Evolutionary conservation across 2,797 vertebrate species (phyloP).

Genomic region (Sebastes nivosus): DNA sequence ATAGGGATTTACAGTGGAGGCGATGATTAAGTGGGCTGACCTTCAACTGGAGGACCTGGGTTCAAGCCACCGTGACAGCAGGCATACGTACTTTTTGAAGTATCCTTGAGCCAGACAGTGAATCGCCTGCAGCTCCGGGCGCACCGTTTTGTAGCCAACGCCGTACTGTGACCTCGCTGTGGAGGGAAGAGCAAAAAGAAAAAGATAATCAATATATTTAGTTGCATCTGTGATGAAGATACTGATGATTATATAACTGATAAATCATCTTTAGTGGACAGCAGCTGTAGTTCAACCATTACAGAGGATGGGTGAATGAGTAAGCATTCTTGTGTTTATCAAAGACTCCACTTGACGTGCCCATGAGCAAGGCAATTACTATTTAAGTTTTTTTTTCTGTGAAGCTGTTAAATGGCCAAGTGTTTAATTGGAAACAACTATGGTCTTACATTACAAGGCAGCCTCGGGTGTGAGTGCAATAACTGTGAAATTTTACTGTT

Average conservation of each 20-base stretch:
- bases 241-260: not conserved
- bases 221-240: not conserved
- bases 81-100: slow-evolving; percentile 18
- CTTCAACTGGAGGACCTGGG: slow-evolving; percentile 35
- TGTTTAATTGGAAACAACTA: not conserved
- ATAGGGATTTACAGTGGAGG: slow-evolving; percentile 46
- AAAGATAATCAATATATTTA: not conserved
- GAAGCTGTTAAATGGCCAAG: not conserved
- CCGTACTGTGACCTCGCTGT: not conserved
- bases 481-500: not conserved
- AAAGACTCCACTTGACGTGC: not conserved
- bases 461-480: not conserved
- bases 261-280: not conserved
- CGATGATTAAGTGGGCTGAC: slow-evolving; percentile 53
- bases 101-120: slow-evolving; percentile 9
- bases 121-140: slow-evolving; percentile 13
- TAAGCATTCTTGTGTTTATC: not conserved
- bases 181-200: slow-evolving; percentile 2
- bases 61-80: slow-evolving; percentile 38
- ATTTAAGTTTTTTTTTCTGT: not conserved
- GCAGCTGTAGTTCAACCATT: not conserved
- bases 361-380: not conserved
- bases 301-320: not conserved
- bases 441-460: not conserved
- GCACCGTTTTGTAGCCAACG: not conserved